phyloP scores from a whole-genome alignment of 2,797 vertebrate species.

The Neopelma chrysocephalum region DNA sequence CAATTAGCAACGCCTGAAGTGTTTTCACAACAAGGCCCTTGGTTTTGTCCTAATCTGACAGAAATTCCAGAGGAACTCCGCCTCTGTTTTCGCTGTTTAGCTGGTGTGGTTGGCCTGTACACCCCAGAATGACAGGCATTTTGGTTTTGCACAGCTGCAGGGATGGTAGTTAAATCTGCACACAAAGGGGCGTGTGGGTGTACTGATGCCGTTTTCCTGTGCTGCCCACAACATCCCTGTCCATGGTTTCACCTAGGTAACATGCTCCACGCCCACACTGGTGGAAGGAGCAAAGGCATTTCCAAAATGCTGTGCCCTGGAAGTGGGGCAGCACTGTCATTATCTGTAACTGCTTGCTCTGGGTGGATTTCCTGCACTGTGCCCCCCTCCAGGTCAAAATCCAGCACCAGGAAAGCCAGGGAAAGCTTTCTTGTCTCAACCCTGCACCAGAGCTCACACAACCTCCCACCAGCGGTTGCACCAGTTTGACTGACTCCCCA shows the following conservation, averaged over 20 bases:
- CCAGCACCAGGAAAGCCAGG: background rate
- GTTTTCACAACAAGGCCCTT: fast-evolving
- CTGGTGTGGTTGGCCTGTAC: background rate
- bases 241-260: background rate
- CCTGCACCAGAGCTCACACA: background rate
- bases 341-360: background rate
- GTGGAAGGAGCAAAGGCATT: background rate
- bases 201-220: background rate
- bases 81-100: background rate
- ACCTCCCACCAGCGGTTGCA: background rate
- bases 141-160: background rate
- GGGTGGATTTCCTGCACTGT: background rate
- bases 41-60: background rate
- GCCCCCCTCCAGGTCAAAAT: background rate
- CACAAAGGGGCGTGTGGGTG: fast-evolving
- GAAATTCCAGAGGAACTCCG: background rate
- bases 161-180: background rate
- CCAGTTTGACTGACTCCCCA: background rate
- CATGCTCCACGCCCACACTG: background rate
- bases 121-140: background rate
- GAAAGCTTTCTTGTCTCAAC: background rate
- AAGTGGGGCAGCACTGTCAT: background rate
- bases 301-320: background rate
- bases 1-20: background rate
- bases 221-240: background rate